A percentile compares a stretch with the other conserved stretches of the same genome.
Evolutionary conservation across 2,797 vertebrate species (phyloP).

Genomic region (Enteromius anoplus): DNA sequence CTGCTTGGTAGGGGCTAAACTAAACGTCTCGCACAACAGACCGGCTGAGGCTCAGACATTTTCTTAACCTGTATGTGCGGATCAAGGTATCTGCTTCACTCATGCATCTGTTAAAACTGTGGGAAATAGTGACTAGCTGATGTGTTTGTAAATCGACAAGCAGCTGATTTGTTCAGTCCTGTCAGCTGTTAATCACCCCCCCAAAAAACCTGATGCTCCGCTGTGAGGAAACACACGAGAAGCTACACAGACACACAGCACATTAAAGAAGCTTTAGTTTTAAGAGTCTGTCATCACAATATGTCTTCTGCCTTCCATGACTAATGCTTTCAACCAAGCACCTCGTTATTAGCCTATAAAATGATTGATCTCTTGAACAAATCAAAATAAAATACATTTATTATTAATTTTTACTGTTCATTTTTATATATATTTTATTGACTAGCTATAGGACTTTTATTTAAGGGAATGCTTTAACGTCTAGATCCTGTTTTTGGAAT

Average conservation of each 20-base stretch:
- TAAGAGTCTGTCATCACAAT: constrained; percentile 6
- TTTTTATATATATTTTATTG: too few relatives aligned
- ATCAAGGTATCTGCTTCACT: not conserved
- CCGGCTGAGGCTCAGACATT: constrained; percentile 19
- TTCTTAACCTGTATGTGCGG: constrained; percentile 42
- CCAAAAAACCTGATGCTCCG: constrained; percentile 1
- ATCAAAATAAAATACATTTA: not conserved
- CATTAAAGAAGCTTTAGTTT: constrained; percentile 12
- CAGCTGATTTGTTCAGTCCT: constrained; percentile 34
- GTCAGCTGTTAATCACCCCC: constrained; percentile 24
- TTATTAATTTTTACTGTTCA: not conserved
- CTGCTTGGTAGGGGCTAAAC: constrained; percentile 51
- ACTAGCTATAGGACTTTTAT: too few relatives aligned
- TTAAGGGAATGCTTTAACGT: too few relatives aligned
- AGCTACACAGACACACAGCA: constrained; percentile 2
- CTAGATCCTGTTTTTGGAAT: too few relatives aligned
- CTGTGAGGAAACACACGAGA: constrained; percentile 6
- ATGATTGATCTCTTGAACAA: not conserved
- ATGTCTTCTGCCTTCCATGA: not conserved
- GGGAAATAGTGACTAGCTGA: constrained; percentile 23
- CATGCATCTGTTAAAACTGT: constrained; percentile 12
- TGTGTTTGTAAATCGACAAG: not conserved
- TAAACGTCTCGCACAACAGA: constrained; percentile 48
- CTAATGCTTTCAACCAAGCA: not conserved
- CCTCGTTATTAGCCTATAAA: not conserved